Conservation (phyloP, 2,888 invertebrate species). For the Lucinisca nassula region DNA sequence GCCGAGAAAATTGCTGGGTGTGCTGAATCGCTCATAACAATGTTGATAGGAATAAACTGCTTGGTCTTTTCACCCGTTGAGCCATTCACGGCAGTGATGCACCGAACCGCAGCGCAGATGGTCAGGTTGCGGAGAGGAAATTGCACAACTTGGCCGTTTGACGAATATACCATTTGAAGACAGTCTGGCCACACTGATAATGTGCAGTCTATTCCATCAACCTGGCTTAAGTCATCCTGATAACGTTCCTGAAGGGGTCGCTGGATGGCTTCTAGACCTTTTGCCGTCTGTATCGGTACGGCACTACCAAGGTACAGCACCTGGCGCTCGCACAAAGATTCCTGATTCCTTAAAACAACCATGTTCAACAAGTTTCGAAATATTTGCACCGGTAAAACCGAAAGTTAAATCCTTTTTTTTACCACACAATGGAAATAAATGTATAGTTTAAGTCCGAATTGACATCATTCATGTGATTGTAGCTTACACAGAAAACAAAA, state of each 20-base stretch:
- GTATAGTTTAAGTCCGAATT: no score
- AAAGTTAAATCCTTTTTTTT: no score
- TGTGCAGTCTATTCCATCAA: conserved; percentile 92
- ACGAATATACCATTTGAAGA: conserved; percentile 95
- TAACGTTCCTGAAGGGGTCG: conserved; percentile 81
- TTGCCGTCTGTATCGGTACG: conserved; percentile 83
- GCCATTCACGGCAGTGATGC: conserved; percentile 71
- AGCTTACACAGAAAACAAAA: neutral
- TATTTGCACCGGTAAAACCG: no score
- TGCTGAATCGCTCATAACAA: conserved; percentile 70
- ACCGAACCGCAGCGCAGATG: conserved; percentile 86
- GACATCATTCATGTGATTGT: neutral
- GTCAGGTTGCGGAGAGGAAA: conserved; percentile 85
- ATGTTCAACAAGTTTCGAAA: no score
- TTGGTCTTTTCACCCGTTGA: conserved; percentile 69
- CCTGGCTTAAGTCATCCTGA: conserved; percentile 73
- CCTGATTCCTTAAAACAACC: conserved; percentile 26
- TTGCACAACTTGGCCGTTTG: conserved; percentile 76
- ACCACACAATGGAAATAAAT: no score
- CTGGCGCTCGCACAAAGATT: conserved; percentile 54
- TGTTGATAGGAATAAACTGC: conserved; percentile 84
- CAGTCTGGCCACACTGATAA: conserved; percentile 99
- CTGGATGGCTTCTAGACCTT: conserved; percentile 85
- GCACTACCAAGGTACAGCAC: conserved; percentile 87
- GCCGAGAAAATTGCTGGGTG: conserved; percentile 86